phyloP scores from a whole-genome alignment of 2,888 invertebrate species.

The Chamaedrilus cognettii region DNA sequence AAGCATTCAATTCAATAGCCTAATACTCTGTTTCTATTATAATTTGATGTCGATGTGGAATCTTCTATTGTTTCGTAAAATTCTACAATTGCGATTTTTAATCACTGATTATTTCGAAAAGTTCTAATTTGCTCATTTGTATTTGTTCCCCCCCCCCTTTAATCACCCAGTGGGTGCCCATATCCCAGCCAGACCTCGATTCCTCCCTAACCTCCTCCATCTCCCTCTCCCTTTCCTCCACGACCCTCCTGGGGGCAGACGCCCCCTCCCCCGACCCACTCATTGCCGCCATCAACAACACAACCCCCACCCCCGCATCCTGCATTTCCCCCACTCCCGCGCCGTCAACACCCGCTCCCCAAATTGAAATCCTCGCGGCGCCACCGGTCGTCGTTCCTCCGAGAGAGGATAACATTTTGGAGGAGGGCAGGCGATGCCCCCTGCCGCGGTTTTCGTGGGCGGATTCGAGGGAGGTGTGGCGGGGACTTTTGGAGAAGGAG shows the following conservation, averaged over 20 bases:
- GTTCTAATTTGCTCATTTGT: too few species aligned
- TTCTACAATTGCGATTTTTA: too few species aligned
- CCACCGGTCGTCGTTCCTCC: not conserved
- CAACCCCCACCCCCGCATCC: conserved; percentile 8
- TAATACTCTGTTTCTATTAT: too few species aligned
- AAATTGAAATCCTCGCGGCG: not conserved
- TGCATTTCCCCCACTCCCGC: not conserved
- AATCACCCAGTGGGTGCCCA: not conserved
- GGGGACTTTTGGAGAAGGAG: conserved; percentile 82
- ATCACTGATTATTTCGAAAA: too few species aligned
- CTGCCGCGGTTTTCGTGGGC: conserved; percentile 67
- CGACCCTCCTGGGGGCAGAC: not conserved
- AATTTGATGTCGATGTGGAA: too few species aligned
- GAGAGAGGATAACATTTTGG: not conserved
- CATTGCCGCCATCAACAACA: conserved; percentile 13
- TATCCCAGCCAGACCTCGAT: not conserved
- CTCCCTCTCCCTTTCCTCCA: not conserved
- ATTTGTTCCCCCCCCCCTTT: too few species aligned
- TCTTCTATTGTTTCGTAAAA: too few species aligned
- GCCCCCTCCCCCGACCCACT: conserved; percentile 9
- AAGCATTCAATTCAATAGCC: too few species aligned
- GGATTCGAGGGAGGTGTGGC: conserved; percentile 84
- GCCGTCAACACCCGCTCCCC: not conserved
- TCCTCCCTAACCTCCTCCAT: too few species aligned
- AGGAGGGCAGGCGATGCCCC: conserved; percentile 38